A percentile compares a stretch with the other conserved stretches of the same genome.
These are phyloP conservation scores for Sanderia malayensis DNA, from an alignment of 30 jellyfish, hydroid and myxozoan species.

Conservation along the genomic window DNA sequence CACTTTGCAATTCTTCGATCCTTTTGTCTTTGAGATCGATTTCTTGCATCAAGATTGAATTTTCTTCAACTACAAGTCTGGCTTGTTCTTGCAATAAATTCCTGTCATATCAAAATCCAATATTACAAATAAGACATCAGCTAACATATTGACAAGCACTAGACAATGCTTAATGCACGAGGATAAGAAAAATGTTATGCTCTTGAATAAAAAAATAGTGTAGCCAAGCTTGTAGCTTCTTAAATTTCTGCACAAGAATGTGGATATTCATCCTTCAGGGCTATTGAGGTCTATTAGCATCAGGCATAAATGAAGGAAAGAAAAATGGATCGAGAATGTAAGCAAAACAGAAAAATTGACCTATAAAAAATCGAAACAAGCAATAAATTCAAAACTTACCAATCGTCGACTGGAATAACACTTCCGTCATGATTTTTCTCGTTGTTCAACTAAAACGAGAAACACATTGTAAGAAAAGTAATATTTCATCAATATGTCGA, in stretches of 20 bases:
- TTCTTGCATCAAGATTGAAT: conserved; percentile 59
- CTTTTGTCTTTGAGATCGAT: conserved; percentile 62
- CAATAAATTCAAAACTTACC: conserved; percentile 20
- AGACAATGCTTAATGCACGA: neutral
- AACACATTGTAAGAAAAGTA: too few species aligned
- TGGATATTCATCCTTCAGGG: too few species aligned
- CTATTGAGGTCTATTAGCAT: too few species aligned
- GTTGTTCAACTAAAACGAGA: conserved; percentile 16
- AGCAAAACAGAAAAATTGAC: neutral
- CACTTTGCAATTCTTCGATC: conserved; percentile 43
- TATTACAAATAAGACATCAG: neutral
- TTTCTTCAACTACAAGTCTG: conserved; percentile 61
- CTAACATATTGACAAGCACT: neutral
- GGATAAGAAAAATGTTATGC: too few species aligned
- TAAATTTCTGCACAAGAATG: too few species aligned
- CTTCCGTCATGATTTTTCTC: conserved; percentile 13
- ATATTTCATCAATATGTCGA: too few species aligned
- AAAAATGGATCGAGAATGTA: neutral
- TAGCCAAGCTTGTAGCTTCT: too few species aligned
- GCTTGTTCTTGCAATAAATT: conserved; percentile 60
- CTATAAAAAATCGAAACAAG: neutral
- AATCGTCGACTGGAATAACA: conserved; percentile 19
- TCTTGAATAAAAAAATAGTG: too few species aligned
- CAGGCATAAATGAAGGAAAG: too few species aligned
- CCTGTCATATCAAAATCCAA: too few species aligned